Evolutionary conservation across 2,113 vertebrate species (phyloP).

Genomic region (Stigmatopora nigra): DNA sequence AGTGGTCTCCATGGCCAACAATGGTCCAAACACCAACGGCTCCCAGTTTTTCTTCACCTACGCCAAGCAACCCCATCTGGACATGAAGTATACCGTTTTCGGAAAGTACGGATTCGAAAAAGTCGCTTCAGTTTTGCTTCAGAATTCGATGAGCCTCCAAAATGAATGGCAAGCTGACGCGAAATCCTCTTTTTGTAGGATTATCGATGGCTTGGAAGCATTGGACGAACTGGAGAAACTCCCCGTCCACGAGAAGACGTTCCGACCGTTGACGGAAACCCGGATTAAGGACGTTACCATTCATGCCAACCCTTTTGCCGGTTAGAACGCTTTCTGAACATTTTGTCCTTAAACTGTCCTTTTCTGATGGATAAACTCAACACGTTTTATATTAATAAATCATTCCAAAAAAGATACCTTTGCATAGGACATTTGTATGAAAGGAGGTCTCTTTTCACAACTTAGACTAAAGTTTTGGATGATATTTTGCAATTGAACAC

Average conservation of each 20-base stretch:
- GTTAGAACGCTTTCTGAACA: conserved; percentile 52
- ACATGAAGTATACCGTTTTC: conserved; percentile 98
- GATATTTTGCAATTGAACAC: too few relatives aligned
- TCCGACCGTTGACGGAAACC: conserved; percentile 86
- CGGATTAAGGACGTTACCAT: conserved; percentile 89
- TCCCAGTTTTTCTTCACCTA: conserved; percentile 97
- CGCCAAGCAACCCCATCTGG: conserved; percentile 90
- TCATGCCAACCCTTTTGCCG: conserved; percentile 94
- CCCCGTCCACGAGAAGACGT: conserved; percentile 93
- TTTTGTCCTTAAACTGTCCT: background rate
- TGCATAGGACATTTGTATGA: too few relatives aligned
- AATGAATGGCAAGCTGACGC: background rate
- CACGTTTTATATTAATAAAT: conserved; percentile 21
- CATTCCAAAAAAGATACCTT: background rate
- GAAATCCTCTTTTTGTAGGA: conserved; percentile 62
- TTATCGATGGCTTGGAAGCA: conserved; percentile 93
- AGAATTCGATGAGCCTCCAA: background rate
- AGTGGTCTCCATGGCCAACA: conserved; percentile 96
- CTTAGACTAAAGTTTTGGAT: too few relatives aligned
- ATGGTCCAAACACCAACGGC: conserved; percentile 89
- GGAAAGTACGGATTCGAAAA: conserved; percentile 80
- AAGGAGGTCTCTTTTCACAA: too few relatives aligned
- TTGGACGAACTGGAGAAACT: conserved; percentile 95
- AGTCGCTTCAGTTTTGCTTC: background rate
- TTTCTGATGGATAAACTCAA: background rate